Base-by-base conservation (phyloP, 2,797 vertebrate species). In the Botia kubotai region DNA sequence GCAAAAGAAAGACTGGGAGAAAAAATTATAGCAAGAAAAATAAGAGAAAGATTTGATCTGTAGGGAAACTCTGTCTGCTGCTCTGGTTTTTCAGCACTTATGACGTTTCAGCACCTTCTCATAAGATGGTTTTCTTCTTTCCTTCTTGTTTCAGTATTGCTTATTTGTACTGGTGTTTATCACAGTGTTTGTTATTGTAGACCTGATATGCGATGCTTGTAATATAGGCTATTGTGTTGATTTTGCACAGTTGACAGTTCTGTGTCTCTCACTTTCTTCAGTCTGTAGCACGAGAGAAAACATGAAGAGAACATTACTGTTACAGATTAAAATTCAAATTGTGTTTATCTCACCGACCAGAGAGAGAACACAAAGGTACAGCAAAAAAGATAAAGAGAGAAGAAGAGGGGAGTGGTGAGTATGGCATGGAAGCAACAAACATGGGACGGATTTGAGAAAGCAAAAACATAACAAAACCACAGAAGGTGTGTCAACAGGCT, bases 31-130 rank as follows among this genome's bases (percentile, higher is more conserved):
- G 33, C 10, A 39, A 43, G 33, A 48, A 3, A 43, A 57, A 17
- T 57, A 46, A 43, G 85, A 68, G 69, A 84, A 83, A 91, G 85
- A 88, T 89, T 91, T 89, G 87, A 92, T 90, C 89, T 90, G 46
- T 21, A 78, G 70, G 84, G 87, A 90, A 91, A 85, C 90, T 91
- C 87, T 89, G 89, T 89, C 83, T 82, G 75, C 33, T 60, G 14
- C 39, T 48, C 1, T n/a, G 33, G 36, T 77, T 66, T 66, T 69
- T 76, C 60, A 60, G 39, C 16, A n/a, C 57, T 65, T 70, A 39
- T 58, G 29, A 60, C 13, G 14, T n/a, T 23, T 63, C 60, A 33
- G 36, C 46, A 23, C n/a, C 68, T 50, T 17, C 70, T 63, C 21
- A 52, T 78, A 58, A 36, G 11, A 50, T 60, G 21, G 50, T 72